These are phyloP conservation scores for Trilocha varians DNA, from an alignment of 2,888 invertebrate species.

Conservation along the genomic window DNA sequence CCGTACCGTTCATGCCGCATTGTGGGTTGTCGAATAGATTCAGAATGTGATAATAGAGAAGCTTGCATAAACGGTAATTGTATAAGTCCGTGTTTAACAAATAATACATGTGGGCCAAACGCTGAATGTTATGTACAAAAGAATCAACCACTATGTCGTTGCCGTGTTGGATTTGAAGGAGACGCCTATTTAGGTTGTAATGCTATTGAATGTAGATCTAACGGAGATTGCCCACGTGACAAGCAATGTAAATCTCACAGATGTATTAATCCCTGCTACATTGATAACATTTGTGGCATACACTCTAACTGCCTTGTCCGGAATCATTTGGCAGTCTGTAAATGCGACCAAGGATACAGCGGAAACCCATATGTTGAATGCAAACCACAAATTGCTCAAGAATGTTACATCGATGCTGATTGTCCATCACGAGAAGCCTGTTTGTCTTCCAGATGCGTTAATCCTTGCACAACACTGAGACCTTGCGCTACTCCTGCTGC, in stretches of 20 bases:
- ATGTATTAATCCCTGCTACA: conserved; percentile 88
- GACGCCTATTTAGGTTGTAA: conserved; percentile 83
- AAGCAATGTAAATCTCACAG: conserved; percentile 89
- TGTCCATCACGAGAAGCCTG: conserved; percentile 87
- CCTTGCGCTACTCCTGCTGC: conserved; percentile 87
- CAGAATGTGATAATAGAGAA: conserved; percentile 87
- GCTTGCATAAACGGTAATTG: conserved; percentile 90
- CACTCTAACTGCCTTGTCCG: conserved; percentile 86
- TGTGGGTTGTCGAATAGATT: conserved; percentile 86
- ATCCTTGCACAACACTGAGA: conserved; percentile 84
- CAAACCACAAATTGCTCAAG: conserved; percentile 78
- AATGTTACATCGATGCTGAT: conserved; percentile 87
- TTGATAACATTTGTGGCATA: conserved; percentile 82
- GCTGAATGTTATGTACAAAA: conserved; percentile 85
- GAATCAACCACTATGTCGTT: conserved; percentile 84
- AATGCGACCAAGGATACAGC: conserved; percentile 82
- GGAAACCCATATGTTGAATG: conserved; percentile 90
- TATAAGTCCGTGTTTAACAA: conserved; percentile 87
- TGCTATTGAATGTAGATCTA: conserved; percentile 87
- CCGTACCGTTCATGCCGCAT: conserved; percentile 86
- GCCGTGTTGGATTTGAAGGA: conserved; percentile 85
- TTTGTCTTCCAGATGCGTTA: conserved; percentile 84
- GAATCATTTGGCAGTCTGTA: conserved; percentile 88
- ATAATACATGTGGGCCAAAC: conserved; percentile 85
- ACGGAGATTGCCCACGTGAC: conserved; percentile 90